A percentile compares a stretch with the other conserved stretches of the same genome.
These are phyloP conservation scores for Vanessa cardui DNA, from an alignment of 2,888 invertebrate genomes.

Conservation along the genomic window DNA sequence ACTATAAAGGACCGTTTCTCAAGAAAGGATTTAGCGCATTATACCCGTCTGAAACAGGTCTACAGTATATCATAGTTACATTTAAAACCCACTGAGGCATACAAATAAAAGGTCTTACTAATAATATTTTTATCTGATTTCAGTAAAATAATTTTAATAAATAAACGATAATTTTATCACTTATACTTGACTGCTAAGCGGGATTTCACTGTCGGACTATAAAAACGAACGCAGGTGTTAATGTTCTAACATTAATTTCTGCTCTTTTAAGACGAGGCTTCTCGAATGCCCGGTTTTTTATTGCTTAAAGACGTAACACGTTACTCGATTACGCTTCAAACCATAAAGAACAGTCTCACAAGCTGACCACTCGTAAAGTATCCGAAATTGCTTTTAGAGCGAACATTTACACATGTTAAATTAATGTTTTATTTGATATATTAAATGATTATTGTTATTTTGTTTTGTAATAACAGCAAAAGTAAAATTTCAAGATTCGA, in stretches of 20 bases:
- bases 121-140: not conserved
- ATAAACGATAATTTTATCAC: conserved; percentile 27
- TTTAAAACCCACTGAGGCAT: not conserved
- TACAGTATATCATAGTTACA: not conserved
- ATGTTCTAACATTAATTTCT: conserved; percentile 39
- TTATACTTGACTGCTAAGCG: conserved; percentile 33
- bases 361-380: conserved; percentile 52
- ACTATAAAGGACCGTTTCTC: too few relatives aligned
- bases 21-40: too few relatives aligned
- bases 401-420: conserved; percentile 35
- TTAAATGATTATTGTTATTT: not conserved
- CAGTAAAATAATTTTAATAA: conserved; percentile 6
- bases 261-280: conserved; percentile 32
- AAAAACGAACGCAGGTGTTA: conserved; percentile 40
- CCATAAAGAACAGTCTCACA: conserved; percentile 47
- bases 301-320: conserved; percentile 40
- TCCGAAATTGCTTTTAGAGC: conserved; percentile 45
- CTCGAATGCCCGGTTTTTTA: conserved; percentile 43
- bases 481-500: too few relatives aligned
- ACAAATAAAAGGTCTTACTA: not conserved
- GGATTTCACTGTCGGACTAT: conserved; percentile 34
- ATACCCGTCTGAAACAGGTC: not conserved
- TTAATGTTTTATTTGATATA: not conserved
- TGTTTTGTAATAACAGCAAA: too few relatives aligned
- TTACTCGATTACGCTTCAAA: conserved; percentile 47